Evolutionary conservation across 2,113 vertebrate species (phyloP), one percentile per base, ranked within the genome.

Genomic region (Entelurus aequoreus): DNA sequence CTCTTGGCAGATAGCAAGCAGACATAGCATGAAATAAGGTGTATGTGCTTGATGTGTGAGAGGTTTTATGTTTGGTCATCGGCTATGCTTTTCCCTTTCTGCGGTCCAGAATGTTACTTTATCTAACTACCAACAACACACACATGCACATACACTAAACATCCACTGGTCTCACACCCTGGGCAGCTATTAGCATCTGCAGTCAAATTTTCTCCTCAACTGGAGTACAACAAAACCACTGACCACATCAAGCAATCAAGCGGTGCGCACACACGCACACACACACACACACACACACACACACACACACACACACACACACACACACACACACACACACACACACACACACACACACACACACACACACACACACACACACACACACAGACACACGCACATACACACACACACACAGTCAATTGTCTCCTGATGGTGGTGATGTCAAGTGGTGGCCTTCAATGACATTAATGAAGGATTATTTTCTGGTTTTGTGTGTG

Each of bases 191-290:
- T 72, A 79, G 60, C 80, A 76, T 81, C 80, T 65, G 67, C 67
- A 68, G 71, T 84, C 78, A 72, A 71, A 83, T 68, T 81, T 71
- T 54, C 78, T 73, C 62, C 15, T 46, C 71, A 80, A 77, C 75
- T 74, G 62, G 64, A 82, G 69, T 79, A 73, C 68, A 82, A 82
- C 63, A 81, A 74, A 85, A 76, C 79, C 81, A 82, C 71, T 80
- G 73, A 77, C 75, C 77, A 83, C 73, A 78, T 78, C 67, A 36
- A 66, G 54, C 67, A 66, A 66, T 28, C 28, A 28, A 28, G 28
- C 28, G 28, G 28, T 28, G 28, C 28, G 3, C 3, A 3, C 28
- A 28, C 36, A 65, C 44, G 53, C 50, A 72, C 59, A 63, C 50
- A 14, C 48, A 10, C 49, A 57, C 44, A 67, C 54, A 58, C 5